These are phyloP conservation scores for Poecilia latipinna DNA, from an alignment of 2,113 vertebrate genomes.

Conservation along the genomic window DNA sequence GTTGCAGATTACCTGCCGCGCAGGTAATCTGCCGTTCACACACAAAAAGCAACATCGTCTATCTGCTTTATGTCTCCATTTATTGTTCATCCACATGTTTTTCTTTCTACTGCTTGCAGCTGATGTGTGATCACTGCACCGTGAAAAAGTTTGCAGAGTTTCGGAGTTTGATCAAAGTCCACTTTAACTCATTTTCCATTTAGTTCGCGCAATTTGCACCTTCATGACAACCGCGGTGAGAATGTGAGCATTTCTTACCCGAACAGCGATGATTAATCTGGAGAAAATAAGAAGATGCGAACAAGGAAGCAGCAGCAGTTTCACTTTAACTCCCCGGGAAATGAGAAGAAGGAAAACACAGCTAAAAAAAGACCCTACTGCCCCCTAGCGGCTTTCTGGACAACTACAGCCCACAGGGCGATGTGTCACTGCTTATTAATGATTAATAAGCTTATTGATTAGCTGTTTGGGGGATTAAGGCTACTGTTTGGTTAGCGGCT, in stretches of 20 bases:
- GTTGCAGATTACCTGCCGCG: neutral
- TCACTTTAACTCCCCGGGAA: constrained; percentile 48
- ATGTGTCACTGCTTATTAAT: constrained; percentile 60
- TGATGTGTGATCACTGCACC: neutral
- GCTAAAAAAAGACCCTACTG: constrained; percentile 16
- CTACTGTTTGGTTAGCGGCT: constrained; percentile 60
- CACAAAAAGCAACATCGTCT: neutral
- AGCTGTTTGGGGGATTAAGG: constrained; percentile 50
- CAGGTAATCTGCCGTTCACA: neutral
- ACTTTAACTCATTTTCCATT: constrained; percentile 21
- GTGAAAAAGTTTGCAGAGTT: neutral
- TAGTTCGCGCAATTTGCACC: neutral
- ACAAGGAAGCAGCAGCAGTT: constrained; percentile 1
- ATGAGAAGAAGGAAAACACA: neutral
- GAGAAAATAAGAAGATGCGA: neutral
- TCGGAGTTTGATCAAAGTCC: constrained; percentile 46
- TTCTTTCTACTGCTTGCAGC: neutral
- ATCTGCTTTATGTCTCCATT: neutral
- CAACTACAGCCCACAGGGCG: constrained; percentile 21
- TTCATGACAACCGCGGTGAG: neutral
- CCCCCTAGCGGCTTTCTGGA: constrained; percentile 49
- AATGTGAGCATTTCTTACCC: constrained; percentile 25
- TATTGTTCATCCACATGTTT: neutral
- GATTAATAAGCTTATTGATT: constrained; percentile 74
- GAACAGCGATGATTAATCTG: neutral